Conservation (phyloP, 2,113 vertebrate species). For the Macroglossus sobrinus region DNA sequence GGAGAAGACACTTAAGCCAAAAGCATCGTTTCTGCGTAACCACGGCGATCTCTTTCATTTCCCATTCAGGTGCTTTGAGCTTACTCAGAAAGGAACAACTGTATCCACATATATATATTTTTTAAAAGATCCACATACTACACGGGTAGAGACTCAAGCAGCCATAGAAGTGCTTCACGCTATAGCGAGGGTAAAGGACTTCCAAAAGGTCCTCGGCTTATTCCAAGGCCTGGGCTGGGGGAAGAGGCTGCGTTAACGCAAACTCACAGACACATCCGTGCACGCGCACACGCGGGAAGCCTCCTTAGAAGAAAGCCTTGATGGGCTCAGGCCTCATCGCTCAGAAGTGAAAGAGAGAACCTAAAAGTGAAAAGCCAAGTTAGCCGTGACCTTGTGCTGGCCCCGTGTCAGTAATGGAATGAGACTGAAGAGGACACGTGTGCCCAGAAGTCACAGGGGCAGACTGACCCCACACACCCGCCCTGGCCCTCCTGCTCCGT, state of each 20-base stretch:
- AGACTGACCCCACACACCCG: neutral
- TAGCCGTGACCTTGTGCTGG: neutral
- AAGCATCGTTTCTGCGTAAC: neutral
- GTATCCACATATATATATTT: neutral
- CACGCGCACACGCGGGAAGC: neutral
- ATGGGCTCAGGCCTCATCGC: neutral
- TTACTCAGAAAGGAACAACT: neutral
- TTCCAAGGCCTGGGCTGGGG: neutral
- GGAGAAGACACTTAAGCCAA: neutral
- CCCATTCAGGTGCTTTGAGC: neutral
- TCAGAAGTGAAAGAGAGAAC: neutral
- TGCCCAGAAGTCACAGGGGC: neutral
- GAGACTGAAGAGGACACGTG: accelerated
- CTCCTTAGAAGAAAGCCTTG: neutral
- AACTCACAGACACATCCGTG: neutral
- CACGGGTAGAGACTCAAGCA: neutral
- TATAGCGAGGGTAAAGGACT: neutral
- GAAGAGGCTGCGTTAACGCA: neutral
- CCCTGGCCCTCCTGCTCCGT: neutral
- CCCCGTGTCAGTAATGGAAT: neutral
- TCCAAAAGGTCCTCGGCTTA: neutral
- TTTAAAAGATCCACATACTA: neutral
- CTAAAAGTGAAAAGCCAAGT: neutral
- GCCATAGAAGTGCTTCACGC: neutral
- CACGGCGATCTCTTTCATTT: neutral